Conservation (phyloP, 2,888 invertebrate species). For the Apantesis nais region DNA sequence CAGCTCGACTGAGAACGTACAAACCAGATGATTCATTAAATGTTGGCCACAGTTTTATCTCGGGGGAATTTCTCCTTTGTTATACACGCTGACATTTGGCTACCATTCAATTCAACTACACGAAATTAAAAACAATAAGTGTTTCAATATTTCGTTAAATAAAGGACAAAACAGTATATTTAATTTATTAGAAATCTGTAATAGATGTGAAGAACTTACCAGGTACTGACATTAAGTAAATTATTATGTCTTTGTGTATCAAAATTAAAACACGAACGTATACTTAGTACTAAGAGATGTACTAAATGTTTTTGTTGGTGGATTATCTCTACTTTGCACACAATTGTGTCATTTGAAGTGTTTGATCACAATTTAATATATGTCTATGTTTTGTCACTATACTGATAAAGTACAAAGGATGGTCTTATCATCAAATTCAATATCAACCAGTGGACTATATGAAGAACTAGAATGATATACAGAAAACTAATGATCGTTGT, state of each 20-base stretch:
- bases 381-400: background rate
- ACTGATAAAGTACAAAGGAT: slow-evolving; percentile 4
- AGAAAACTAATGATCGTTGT: background rate
- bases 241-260: background rate
- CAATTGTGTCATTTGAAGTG: background rate
- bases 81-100: slow-evolving; percentile 62
- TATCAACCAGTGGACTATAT: background rate
- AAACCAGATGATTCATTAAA: slow-evolving; percentile 62
- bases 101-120: slow-evolving; percentile 66
- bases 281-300: background rate
- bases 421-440: slow-evolving; percentile 3
- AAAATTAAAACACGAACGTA: background rate
- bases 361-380: background rate
- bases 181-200: background rate
- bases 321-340: background rate
- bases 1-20: slow-evolving; percentile 44
- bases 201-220: background rate
- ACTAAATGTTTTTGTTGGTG: background rate
- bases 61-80: slow-evolving; percentile 67
- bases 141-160: slow-evolving; percentile 38
- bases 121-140: slow-evolving; percentile 40
- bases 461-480: slow-evolving; percentile 1
- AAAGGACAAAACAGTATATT: background rate
- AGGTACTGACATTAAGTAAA: background rate
- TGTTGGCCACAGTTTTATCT: slow-evolving; percentile 56